phyloP scores from a whole-genome alignment of 1,140 invertebrate species.

The Papilio aristodemus region DNA sequence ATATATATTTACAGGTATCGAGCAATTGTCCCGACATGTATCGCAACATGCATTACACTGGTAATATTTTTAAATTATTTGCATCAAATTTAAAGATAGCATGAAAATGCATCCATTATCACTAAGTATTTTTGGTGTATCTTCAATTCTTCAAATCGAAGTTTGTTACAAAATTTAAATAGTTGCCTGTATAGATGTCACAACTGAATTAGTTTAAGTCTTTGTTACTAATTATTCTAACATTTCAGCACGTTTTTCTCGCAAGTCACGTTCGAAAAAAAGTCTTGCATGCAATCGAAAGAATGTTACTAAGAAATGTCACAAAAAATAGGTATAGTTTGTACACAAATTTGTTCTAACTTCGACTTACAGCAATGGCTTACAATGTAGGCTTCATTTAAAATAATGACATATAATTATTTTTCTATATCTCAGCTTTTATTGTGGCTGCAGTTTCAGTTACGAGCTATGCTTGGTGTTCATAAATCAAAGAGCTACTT shows the following conservation, averaged over 20 bases:
- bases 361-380: neutral
- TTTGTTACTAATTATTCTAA: neutral
- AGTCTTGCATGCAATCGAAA: slow-evolving; percentile 76
- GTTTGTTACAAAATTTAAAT: too few species aligned
- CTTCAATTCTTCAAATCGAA: too few species aligned
- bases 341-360: slow-evolving; percentile 26
- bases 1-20: slow-evolving; percentile 60
- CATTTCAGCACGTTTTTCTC: slow-evolving; percentile 72
- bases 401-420: neutral
- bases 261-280: slow-evolving; percentile 72
- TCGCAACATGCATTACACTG: slow-evolving; percentile 77
- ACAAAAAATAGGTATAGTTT: slow-evolving; percentile 64
- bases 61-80: slow-evolving; percentile 41
- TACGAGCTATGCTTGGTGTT: neutral
- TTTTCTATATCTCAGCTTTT: neutral
- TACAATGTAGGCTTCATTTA: neutral
- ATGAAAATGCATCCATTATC: slow-evolving; percentile 23
- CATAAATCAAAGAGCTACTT: too few species aligned
- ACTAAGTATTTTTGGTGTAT: neutral
- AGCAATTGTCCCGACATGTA: slow-evolving; percentile 77
- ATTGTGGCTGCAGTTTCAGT: neutral
- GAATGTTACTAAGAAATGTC: slow-evolving; percentile 63
- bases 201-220: too few species aligned
- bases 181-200: too few species aligned
- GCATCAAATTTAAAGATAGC: slow-evolving; percentile 9